Conservation (phyloP, 2,888 invertebrate species). For the Pammene aurita region DNA sequence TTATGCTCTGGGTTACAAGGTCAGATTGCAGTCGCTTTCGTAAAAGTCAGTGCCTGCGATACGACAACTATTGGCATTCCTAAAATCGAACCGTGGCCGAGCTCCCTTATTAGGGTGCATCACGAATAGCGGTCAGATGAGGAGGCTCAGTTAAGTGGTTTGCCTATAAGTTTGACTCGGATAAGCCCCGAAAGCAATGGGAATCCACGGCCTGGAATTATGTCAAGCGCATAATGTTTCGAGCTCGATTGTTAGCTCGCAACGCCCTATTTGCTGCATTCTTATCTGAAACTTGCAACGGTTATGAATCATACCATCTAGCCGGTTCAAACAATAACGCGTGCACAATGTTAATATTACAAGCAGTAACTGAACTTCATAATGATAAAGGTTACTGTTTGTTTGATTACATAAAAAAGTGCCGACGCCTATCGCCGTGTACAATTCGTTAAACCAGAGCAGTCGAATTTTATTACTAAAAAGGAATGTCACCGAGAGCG, state of each 20-base stretch:
- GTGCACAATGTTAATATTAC: background rate
- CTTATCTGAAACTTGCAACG: constrained; percentile 74
- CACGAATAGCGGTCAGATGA: background rate
- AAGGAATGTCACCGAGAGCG: no score
- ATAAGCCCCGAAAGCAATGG: background rate
- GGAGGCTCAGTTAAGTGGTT: background rate
- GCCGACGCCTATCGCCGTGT: no score
- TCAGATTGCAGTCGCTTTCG: no score
- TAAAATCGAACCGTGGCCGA: no score
- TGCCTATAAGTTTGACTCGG: background rate
- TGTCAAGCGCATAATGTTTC: constrained; percentile 69
- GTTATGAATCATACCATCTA: constrained; percentile 74
- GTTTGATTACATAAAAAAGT: no score
- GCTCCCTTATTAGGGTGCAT: no score
- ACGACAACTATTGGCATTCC: no score
- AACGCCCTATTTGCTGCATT: constrained; percentile 77
- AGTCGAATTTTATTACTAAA: no score
- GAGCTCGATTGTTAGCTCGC: constrained; percentile 67
- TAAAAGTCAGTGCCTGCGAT: no score
- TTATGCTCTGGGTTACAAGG: no score
- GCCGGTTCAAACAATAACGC: constrained; percentile 70
- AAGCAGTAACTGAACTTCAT: constrained; percentile 6
- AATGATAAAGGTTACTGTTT: background rate
- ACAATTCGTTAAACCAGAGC: no score
- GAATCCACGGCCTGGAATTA: constrained; percentile 53